phyloP scores from a whole-genome alignment of 2,113 vertebrate species.

The Morphnarchus princeps region DNA sequence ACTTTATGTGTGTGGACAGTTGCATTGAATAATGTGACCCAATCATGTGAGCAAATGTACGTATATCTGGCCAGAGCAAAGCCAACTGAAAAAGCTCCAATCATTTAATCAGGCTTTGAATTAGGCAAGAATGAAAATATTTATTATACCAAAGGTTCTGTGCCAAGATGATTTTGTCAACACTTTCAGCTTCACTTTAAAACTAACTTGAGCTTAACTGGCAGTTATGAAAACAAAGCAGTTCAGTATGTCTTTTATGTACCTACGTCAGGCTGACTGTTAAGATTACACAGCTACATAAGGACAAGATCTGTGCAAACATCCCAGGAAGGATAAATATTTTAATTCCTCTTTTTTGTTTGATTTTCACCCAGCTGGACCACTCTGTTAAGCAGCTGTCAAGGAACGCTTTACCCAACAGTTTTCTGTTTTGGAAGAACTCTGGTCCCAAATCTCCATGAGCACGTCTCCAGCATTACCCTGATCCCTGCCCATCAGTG shows the following conservation, averaged over 20 bases:
- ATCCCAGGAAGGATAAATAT: slow-evolving; percentile 24
- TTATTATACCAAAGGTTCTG: not conserved
- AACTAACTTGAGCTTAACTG: not conserved
- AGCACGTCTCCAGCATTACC: not conserved
- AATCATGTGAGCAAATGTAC: rapidly evolving
- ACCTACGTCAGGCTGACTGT: not conserved
- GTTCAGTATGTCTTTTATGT: not conserved
- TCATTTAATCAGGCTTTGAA: not conserved
- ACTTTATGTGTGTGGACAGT: not conserved
- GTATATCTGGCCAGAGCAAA: not conserved
- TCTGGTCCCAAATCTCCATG: not conserved
- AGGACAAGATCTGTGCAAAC: slow-evolving; percentile 44
- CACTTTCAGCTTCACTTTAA: not conserved
- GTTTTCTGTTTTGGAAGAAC: not conserved
- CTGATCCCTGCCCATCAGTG: not conserved
- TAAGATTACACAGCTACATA: not conserved
- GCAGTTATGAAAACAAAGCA: not conserved
- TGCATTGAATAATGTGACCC: not conserved
- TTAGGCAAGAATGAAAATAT: not conserved
- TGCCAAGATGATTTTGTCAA: not conserved
- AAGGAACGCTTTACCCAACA: slow-evolving; percentile 25
- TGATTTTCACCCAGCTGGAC: slow-evolving; percentile 38
- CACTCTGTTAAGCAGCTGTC: not conserved
- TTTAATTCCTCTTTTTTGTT: slow-evolving; percentile 25
- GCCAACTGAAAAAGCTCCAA: not conserved